Conservation (phyloP, 1,140 invertebrate genomes). For the Rhyacophila brunnea region DNA sequence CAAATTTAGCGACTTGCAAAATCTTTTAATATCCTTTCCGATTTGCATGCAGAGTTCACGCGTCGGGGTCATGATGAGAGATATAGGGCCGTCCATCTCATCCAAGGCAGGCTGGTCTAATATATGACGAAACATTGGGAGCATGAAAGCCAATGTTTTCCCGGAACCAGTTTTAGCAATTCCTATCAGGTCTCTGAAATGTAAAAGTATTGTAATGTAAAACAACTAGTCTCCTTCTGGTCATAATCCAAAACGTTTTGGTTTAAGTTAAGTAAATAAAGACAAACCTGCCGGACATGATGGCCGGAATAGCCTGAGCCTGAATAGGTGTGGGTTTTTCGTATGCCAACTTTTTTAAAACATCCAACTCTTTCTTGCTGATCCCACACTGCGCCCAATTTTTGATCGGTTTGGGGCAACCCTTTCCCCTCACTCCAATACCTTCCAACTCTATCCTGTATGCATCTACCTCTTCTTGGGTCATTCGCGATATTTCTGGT, state of each 20-base stretch:
- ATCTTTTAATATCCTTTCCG: conserved; percentile 94
- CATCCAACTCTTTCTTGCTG: conserved; percentile 93
- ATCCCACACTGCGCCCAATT: conserved; percentile 99
- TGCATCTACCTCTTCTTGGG: conserved; percentile 80
- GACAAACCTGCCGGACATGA: conserved; percentile 81
- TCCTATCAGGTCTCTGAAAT: conserved; percentile 89
- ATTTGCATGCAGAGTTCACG: conserved; percentile 99
- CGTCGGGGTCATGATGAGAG: conserved; percentile 97
- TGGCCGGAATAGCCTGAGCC: conserved; percentile 96
- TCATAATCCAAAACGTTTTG: too few relatives aligned
- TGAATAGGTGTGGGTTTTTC: conserved; percentile 99
- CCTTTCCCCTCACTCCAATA: conserved; percentile 80
- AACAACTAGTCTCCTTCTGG: too few relatives aligned
- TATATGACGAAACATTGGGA: conserved; percentile 98
- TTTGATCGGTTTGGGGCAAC: conserved; percentile 93
- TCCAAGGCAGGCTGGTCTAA: conserved; percentile 90
- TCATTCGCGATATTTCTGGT: conserved; percentile 83
- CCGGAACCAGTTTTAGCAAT: conserved; percentile 99
- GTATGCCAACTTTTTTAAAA: conserved; percentile 89
- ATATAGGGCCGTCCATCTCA: conserved; percentile 95
- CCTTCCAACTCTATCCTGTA: conserved; percentile 85
- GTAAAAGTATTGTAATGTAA: too few relatives aligned
- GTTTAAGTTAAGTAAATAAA: neutral
- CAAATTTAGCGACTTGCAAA: conserved; percentile 85
- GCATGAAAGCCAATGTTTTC: conserved; percentile 96